Base-by-base conservation (phyloP, 2,113 vertebrate genomes). In the Fulica atra region DNA sequence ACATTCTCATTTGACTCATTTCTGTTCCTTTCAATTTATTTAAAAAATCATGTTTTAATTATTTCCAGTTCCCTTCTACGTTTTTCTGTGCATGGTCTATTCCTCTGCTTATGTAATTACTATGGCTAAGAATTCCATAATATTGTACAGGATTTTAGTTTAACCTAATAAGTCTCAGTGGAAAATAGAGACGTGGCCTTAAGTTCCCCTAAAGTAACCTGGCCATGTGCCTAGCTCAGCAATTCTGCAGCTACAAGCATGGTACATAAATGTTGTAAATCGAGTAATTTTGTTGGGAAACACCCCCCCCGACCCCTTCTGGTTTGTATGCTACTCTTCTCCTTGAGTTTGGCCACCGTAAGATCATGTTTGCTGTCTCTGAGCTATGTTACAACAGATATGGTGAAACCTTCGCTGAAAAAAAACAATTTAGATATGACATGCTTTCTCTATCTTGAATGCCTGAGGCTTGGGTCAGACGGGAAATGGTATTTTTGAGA, bases 401-500 rank as follows among this genome's bases (percentile, higher is more conserved):
- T 25, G 46, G 26, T 61, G 73, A 92, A 69, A 4, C 1, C 25
- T 42, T 24, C 5, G 5, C 42, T 84, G 54, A 21, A 79, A 88
- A 91, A 87, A 31, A 46, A 1, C 50, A 77, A 56, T 76, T 87
- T 70, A 46, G 73, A 77, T 54, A 63, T 29, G 57, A 80, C 68
- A 84, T 44, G 14, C 11, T 87, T 92, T 57, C 70, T 76, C 20
- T 69, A 31, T 72, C 48, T 53, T 79, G 28, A 61, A 57, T 21
- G 63, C 50, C 21, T 4, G 44, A 63, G 57, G 70, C 83, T 59
- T 73, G 36, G 65, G 29, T 71, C 83, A 84, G 50, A 51, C 11
- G 21, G 73, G 65, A 93, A 92, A 92, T 61, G 76, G 70, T 91
- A 50, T 66, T 93, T 91, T 82, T 85, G 66, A 81, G 64, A 89